Percentiles rank a stretch among this genome's conserved stretches.
phyloP scores from a whole-genome alignment of 2,113 vertebrate genomes.

The Typhlomys cinereus region DNA sequence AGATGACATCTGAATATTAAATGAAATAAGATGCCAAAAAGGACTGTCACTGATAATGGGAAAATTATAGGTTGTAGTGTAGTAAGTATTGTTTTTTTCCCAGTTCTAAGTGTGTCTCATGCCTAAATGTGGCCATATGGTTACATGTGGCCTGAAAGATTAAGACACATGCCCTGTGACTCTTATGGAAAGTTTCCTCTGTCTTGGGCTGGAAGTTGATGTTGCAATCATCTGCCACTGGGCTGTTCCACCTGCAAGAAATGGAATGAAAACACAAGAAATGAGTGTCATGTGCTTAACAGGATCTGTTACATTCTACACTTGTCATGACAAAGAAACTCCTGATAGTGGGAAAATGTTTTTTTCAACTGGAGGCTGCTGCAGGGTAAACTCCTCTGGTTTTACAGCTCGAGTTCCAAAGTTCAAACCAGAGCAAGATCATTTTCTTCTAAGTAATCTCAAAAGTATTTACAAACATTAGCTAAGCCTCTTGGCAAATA shows the following conservation, averaged over 20 bases:
- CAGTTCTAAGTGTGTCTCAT: neutral
- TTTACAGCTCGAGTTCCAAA: constrained; percentile 52
- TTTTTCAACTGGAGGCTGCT: constrained; percentile 3
- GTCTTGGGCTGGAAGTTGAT: neutral
- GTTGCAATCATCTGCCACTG: neutral
- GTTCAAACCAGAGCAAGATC: constrained; percentile 13
- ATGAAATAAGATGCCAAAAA: neutral
- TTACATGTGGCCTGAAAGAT: neutral
- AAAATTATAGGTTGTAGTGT: neutral
- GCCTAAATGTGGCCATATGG: neutral
- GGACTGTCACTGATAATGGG: neutral
- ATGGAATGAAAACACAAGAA: constrained; percentile 37
- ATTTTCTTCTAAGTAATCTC: constrained; percentile 30
- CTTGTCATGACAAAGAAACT: neutral
- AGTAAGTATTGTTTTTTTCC: neutral
- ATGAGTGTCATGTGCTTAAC: neutral
- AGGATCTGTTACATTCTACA: neutral
- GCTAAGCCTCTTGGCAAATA: constrained; percentile 36
- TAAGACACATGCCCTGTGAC: neutral
- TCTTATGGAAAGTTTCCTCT: neutral
- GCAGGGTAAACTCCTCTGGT: constrained; percentile 17
- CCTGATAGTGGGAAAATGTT: neutral
- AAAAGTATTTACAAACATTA: constrained; percentile 49
- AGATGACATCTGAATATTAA: neutral
- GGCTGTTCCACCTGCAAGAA: neutral